These are phyloP conservation scores for Myotis findleyi DNA, from an alignment of 2,797 vertebrate genomes.

Conservation along the genomic window DNA sequence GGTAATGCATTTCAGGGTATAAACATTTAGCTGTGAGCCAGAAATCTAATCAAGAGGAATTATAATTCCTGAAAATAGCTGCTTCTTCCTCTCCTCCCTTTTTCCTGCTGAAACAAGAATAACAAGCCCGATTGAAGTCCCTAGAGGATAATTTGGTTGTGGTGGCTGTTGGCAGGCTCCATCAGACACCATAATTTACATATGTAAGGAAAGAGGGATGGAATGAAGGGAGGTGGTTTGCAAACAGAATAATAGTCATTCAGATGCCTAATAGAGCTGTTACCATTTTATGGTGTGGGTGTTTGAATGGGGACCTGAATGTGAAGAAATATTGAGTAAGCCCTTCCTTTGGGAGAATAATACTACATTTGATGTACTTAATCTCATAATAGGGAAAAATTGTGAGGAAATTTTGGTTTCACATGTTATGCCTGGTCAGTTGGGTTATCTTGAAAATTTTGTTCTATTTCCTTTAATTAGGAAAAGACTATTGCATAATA, in stretches of 20 bases:
- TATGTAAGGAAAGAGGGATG: conserved; percentile 69
- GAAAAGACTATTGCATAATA: neutral
- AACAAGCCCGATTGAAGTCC: conserved; percentile 56
- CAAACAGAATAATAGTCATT: conserved; percentile 57
- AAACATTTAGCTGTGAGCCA: conserved; percentile 60
- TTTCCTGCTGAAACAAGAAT: conserved; percentile 65
- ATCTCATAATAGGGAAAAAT: conserved; percentile 17
- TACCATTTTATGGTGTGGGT: conserved; percentile 23
- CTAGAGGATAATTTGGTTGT: conserved; percentile 73
- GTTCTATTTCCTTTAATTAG: conserved; percentile 35
- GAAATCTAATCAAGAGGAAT: conserved; percentile 73
- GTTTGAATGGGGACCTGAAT: conserved; percentile 10
- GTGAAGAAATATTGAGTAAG: conserved; percentile 19
- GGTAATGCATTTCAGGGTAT: conserved; percentile 53
- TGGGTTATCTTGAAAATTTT: conserved; percentile 47
- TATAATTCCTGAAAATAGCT: conserved; percentile 78
- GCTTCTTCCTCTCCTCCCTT: neutral
- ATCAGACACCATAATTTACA: conserved; percentile 70
- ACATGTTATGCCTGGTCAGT: neutral
- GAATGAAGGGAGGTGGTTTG: conserved; percentile 57
- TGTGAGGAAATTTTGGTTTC: conserved; percentile 35
- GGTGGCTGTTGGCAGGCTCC: conserved; percentile 60
- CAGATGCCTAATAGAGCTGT: conserved; percentile 44
- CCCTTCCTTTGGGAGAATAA: conserved; percentile 11
- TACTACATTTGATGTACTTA: neutral